Percentiles rank a stretch among this genome's conserved stretches.
Conservation (phyloP, 2,797 vertebrate genomes). For the Ctenochaetus hawaiiensis region DNA sequence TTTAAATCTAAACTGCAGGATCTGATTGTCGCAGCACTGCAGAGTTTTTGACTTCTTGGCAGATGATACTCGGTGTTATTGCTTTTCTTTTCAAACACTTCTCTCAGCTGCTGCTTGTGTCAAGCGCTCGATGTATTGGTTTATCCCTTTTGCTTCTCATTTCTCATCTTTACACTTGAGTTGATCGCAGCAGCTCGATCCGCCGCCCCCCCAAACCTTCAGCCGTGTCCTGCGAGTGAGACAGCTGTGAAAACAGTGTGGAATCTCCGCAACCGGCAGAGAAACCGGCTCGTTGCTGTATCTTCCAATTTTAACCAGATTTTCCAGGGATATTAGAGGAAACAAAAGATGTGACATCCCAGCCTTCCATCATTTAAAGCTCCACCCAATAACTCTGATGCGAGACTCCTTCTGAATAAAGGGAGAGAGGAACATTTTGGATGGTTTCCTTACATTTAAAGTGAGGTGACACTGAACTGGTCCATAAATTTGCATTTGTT, state of each 20-base stretch:
- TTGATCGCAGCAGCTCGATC: constrained; percentile 61
- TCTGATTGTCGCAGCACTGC: constrained; percentile 26
- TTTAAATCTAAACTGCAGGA: constrained; percentile 14
- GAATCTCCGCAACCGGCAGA: constrained; percentile 67
- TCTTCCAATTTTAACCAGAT: constrained; percentile 82
- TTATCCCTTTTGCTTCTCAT: constrained; percentile 74
- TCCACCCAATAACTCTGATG: constrained; percentile 73
- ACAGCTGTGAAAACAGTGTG: constrained; percentile 86
- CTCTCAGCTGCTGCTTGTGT: constrained; percentile 45
- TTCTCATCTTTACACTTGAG: constrained; percentile 80
- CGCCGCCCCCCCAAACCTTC: constrained; percentile 32
- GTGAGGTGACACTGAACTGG: constrained; percentile 74
- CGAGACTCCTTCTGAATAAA: constrained; percentile 58
- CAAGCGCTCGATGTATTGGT: constrained; percentile 63
- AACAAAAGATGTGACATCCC: constrained; percentile 78
- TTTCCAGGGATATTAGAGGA: constrained; percentile 85
- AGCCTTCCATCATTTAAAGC: constrained; percentile 66
- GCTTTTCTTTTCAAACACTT: constrained; percentile 57
- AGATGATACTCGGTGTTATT: constrained; percentile 28
- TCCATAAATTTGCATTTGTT: constrained; percentile 80
- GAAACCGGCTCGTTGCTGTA: constrained; percentile 51
- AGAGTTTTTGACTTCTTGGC: constrained; percentile 32
- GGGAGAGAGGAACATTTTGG: constrained; percentile 58
- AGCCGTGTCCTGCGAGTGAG: constrained; percentile 70
- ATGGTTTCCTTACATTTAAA: constrained; percentile 72